phyloP scores from a whole-genome alignment of 2,797 vertebrate species.

The Muscicapa striata region DNA sequence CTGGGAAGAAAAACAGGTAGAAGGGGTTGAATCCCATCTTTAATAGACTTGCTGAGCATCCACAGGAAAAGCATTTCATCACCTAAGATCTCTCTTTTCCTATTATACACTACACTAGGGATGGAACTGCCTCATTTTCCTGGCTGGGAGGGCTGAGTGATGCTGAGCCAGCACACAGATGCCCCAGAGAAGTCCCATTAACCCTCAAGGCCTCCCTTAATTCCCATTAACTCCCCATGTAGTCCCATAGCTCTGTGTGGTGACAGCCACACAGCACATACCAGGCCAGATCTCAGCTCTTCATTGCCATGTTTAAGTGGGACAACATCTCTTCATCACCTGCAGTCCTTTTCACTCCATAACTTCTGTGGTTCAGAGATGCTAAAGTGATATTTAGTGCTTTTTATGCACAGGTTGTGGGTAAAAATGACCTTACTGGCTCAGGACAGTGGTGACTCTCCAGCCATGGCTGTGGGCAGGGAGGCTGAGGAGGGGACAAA shows the following conservation, averaged over 20 bases:
- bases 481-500: neutral
- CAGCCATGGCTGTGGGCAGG: neutral
- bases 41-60: neutral
- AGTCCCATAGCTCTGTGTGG: neutral
- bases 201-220: neutral
- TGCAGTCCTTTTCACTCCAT: neutral
- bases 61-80: neutral
- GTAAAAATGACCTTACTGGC: neutral
- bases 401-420: neutral
- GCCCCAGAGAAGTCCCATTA: neutral
- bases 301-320: neutral
- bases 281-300: neutral
- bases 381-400: neutral
- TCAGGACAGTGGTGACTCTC: neutral
- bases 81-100: neutral
- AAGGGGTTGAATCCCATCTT: neutral
- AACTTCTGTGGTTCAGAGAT: neutral
- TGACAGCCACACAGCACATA: neutral
- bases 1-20: neutral
- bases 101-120: rapidly evolving
- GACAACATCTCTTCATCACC: neutral
- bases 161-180: neutral
- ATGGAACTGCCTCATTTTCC: neutral
- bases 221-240: neutral
- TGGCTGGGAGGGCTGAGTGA: neutral